Conservation (phyloP, 2,113 vertebrate species). For the Plestiodon gilberti region DNA sequence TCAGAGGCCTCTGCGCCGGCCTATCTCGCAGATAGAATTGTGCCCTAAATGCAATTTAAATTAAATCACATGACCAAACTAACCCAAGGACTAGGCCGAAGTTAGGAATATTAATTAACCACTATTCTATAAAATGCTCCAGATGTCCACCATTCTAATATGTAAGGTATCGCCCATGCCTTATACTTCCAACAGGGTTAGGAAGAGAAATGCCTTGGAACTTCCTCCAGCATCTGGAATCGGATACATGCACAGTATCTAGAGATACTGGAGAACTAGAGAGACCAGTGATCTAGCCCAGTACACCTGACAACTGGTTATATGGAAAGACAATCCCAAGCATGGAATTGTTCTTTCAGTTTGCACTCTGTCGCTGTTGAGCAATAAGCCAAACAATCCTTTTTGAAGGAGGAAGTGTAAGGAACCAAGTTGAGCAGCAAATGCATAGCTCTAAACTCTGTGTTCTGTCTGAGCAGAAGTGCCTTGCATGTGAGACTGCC, state of each 20-base stretch:
- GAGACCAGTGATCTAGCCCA: not conserved
- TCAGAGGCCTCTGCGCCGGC: too few relatives aligned
- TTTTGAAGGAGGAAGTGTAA: constrained; percentile 9
- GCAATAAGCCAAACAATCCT: not conserved
- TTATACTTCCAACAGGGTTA: not conserved
- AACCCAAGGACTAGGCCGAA: not conserved
- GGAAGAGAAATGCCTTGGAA: not conserved
- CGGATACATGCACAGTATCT: not conserved
- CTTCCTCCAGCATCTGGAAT: not conserved
- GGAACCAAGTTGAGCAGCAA: constrained; percentile 24
- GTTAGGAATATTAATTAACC: not conserved
- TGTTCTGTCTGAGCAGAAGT: constrained; percentile 29
- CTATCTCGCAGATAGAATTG: too few relatives aligned
- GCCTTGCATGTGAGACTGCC: constrained; percentile 53
- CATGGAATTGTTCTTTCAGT: constrained; percentile 30
- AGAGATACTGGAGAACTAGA: not conserved
- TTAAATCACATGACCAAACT: too few relatives aligned
- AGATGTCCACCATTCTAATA: not conserved
- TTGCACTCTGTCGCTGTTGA: constrained; percentile 11
- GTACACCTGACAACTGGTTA: not conserved
- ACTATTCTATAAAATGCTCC: not conserved
- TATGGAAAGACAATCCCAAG: constrained; percentile 38
- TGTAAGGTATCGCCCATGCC: not conserved
- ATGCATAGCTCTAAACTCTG: not conserved
- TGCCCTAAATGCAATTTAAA: too few relatives aligned